Evolutionary conservation across 2,797 vertebrate species (phyloP).

Genomic region (Ctenopoma kingsleyae): DNA sequence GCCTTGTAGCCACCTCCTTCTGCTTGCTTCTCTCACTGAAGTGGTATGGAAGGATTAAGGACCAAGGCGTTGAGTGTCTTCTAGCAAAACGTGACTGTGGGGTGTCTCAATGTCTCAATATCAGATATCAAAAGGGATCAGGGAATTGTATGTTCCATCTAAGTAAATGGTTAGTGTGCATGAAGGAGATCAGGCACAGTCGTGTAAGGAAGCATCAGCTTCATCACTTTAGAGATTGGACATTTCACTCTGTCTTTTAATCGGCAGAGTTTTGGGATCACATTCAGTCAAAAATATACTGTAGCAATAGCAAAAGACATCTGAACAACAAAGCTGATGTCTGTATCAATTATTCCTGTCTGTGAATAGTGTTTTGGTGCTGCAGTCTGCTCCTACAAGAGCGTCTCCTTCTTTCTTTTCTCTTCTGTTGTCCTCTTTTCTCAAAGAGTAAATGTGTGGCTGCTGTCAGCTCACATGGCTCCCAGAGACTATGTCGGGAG

Average conservation of each 20-base stretch:
- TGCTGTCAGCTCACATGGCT: constrained; percentile 73
- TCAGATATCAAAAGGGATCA: constrained; percentile 71
- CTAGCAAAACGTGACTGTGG: constrained; percentile 51
- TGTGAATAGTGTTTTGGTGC: constrained; percentile 59
- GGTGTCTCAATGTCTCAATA: constrained; percentile 63
- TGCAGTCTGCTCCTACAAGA: constrained; percentile 51
- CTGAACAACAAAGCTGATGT: constrained; percentile 14
- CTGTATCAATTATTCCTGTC: constrained; percentile 49
- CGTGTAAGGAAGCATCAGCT: constrained; percentile 21
- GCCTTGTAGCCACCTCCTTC: constrained; percentile 35
- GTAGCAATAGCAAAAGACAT: constrained; percentile 36
- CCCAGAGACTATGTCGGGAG: constrained; percentile 50
- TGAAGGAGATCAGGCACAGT: constrained; percentile 38
- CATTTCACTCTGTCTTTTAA: constrained; percentile 6
- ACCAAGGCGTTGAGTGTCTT: constrained; percentile 69
- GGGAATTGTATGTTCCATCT: constrained; percentile 23
- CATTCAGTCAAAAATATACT: constrained; percentile 42
- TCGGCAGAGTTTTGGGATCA: constrained; percentile 24
- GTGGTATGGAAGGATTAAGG: constrained; percentile 57
- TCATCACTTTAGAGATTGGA: constrained; percentile 37
- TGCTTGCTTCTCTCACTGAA: constrained; percentile 33
- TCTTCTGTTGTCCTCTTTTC: constrained; percentile 52
- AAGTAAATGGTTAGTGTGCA: constrained; percentile 41
- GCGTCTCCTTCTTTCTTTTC: constrained; percentile 62
- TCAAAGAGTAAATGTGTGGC: constrained; percentile 64